Evolutionary conservation across 2,888 invertebrate species (phyloP).

Genomic region (Drosophila picticornis): DNA sequence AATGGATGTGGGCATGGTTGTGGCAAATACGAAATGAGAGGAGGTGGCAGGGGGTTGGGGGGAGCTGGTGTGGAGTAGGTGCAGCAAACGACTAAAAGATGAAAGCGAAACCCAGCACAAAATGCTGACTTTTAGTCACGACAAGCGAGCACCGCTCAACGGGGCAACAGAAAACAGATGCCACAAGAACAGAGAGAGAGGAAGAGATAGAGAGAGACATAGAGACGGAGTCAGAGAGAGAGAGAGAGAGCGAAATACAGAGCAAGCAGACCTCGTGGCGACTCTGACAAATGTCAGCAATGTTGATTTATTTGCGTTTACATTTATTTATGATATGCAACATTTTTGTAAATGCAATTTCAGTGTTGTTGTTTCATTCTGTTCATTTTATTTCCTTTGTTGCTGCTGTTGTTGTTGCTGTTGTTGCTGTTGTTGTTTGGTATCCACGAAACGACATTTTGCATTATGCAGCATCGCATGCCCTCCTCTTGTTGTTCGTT

Average conservation of each 20-base stretch:
- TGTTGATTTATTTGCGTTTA: slow-evolving; percentile 79
- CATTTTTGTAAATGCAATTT: slow-evolving; percentile 78
- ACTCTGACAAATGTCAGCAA: slow-evolving; percentile 76
- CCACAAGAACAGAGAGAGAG: background rate
- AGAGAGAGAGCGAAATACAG: slow-evolving; percentile 5
- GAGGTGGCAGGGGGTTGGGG: background rate
- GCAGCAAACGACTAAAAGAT: slow-evolving; percentile 33
- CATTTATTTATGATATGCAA: slow-evolving; percentile 81
- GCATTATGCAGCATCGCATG: slow-evolving; percentile 40
- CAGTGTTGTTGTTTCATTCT: slow-evolving; percentile 32
- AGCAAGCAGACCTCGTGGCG: slow-evolving; percentile 19
- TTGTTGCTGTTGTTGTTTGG: background rate
- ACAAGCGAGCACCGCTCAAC: slow-evolving; percentile 17
- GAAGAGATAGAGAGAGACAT: slow-evolving; percentile 3
- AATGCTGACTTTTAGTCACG: slow-evolving; percentile 11
- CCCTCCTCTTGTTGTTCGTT: background rate
- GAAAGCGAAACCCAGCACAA: slow-evolving; percentile 47
- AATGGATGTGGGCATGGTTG: slow-evolving; percentile 20
- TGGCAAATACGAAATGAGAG: slow-evolving; percentile 9
- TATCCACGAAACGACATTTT: slow-evolving; percentile 13
- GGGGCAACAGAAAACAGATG: slow-evolving; percentile 5
- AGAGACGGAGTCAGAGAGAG: background rate
- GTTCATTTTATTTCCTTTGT: background rate
- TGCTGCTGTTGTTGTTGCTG: background rate
- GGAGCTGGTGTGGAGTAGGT: background rate